These are phyloP conservation scores for Phenganax marumi DNA, from an alignment of 92 coral and sea anemone genomes.

Conservation along the genomic window DNA sequence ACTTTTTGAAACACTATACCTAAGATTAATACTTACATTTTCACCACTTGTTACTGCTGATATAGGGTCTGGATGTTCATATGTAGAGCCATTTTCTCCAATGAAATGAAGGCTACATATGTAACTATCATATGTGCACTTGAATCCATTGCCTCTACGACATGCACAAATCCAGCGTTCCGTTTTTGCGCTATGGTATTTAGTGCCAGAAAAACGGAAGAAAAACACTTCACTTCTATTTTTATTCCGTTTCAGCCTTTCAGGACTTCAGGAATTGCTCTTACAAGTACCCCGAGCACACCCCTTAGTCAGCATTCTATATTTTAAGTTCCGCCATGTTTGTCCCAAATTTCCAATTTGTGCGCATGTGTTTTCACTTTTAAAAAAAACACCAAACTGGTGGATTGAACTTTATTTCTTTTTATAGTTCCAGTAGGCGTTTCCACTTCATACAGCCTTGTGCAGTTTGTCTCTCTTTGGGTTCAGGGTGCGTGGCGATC, in stretches of 20 bases:
- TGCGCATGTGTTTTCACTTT: too few relatives aligned
- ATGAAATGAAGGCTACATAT: slow-evolving; percentile 6
- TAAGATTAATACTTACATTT: too few relatives aligned
- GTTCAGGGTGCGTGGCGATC: slow-evolving; percentile 25
- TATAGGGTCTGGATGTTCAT: neutral
- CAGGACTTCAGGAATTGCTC: neutral
- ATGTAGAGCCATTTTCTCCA: too few relatives aligned
- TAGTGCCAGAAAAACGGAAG: neutral
- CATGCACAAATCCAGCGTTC: slow-evolving; percentile 3
- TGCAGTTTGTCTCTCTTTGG: slow-evolving; percentile 27
- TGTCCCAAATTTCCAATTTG: too few relatives aligned
- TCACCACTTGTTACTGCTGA: neutral
- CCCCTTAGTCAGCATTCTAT: too few relatives aligned
- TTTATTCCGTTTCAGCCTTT: neutral
- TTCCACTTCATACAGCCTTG: slow-evolving; percentile 34
- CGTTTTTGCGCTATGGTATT: neutral
- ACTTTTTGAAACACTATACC: neutral
- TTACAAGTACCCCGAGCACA: too few relatives aligned
- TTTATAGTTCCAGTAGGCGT: slow-evolving; percentile 23
- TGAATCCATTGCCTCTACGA: neutral
- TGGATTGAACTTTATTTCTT: slow-evolving; percentile 31
- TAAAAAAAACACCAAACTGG: too few relatives aligned
- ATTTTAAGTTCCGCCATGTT: too few relatives aligned
- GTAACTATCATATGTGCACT: neutral
- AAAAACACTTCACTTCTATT: neutral